Base-by-base conservation (phyloP, 2,113 vertebrate genomes). In the Electrona antarctica region DNA sequence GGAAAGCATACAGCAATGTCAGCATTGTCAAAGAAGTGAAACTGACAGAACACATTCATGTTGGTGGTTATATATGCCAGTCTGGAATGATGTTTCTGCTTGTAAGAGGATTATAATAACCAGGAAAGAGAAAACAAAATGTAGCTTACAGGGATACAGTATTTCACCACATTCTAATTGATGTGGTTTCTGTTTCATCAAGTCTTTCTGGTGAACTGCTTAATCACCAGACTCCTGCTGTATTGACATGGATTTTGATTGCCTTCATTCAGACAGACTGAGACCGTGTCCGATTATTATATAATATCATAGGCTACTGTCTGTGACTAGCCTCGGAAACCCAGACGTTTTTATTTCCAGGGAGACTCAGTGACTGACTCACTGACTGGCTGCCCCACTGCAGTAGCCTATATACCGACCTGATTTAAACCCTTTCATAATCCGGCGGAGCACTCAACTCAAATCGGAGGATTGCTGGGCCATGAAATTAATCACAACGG, bases 91-190 rank as follows among this genome's bases (percentile, higher is more conserved):
- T 59, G 21, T 70, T 76, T 56, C 54, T 45, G 54, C 51, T 60
- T 72, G 54, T 87, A 89, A 91, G 81, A 85, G 68, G 90, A 90
- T 91, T 89, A 87, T 15, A 21, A 21, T 21, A 71, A 59, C 62
- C 74, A 14, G 49, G 67, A 73, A 41, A 67, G 66, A 80, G 71
- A 68, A 55, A 33, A 69, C 56, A 69, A 80, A 69, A 80, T 71
- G 61, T 8, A 45, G 60, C 51, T 33, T 50, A 58, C 70, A 69
- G 21, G 60, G 74, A 69, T 9, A 69, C 29, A 69, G 54, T 28
- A 13, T 13, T 13, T 9, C 2, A 46, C 65, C 14, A 60, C 1
- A 13, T 54, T 12, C 11, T 54, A 54, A n/a, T 54, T 54, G 6
- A 54, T 54, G 21, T 21, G 21, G 21, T 21, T 21, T 21, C 21